Percentiles rank a stretch among this genome's conserved stretches.
Evolutionary conservation across 1,140 invertebrate species (phyloP).

Genomic region (Sarcophaga bullata): DNA sequence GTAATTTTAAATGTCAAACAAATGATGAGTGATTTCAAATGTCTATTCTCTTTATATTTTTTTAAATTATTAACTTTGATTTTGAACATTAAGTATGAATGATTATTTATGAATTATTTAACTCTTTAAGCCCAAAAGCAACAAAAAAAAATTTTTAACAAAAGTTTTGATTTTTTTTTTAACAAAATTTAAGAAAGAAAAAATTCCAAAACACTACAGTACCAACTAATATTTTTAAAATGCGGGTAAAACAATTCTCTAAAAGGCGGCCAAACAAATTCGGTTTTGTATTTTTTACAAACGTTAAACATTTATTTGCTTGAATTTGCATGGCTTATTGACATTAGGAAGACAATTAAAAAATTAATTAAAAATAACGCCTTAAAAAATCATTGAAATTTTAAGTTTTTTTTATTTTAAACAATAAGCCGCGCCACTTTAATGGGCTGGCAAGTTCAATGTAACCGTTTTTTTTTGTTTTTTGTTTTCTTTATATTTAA

Average conservation of each 20-base stretch:
- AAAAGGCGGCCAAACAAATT: background rate
- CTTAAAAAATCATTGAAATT: background rate
- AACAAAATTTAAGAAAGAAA: too few species aligned
- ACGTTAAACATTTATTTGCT: too few species aligned
- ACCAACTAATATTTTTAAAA: background rate
- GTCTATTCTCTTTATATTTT: too few species aligned
- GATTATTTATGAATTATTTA: background rate
- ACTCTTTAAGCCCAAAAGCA: background rate
- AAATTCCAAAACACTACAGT: too few species aligned
- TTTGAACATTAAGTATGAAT: background rate
- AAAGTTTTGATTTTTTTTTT: too few species aligned
- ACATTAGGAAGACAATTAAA: conserved; percentile 4
- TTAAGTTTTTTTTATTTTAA: background rate
- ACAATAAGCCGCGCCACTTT: background rate
- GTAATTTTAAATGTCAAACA: too few species aligned
- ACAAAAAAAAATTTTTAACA: too few species aligned
- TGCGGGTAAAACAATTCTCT: background rate
- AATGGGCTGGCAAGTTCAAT: background rate
- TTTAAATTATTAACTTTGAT: too few species aligned
- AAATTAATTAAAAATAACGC: conserved; percentile 15
- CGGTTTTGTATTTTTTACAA: background rate
- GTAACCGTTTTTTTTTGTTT: background rate
- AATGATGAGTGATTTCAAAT: too few species aligned
- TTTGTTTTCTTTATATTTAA: background rate
- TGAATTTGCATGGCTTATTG: too few species aligned